These are phyloP conservation scores for Thecophora atra DNA, from an alignment of 2,888 invertebrate genomes.

Conservation along the genomic window DNA sequence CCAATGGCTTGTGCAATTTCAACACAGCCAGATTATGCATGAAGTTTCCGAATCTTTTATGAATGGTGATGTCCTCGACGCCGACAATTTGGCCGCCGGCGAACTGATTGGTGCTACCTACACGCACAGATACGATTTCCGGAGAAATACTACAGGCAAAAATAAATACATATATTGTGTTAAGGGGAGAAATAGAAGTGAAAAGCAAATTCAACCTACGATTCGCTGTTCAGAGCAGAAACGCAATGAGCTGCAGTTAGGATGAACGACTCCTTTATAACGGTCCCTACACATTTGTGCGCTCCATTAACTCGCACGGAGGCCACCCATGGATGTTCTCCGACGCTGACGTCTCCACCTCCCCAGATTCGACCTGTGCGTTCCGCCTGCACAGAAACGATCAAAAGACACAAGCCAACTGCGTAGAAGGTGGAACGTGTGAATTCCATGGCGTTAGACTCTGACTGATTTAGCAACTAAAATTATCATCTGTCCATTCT, in stretches of 20 bases:
- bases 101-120: constrained; percentile 59
- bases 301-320: constrained; percentile 56
- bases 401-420: constrained; percentile 32
- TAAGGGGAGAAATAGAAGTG: no score
- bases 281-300: constrained; percentile 53
- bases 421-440: constrained; percentile 47
- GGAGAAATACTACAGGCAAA: constrained; percentile 45
- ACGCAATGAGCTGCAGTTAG: constrained; percentile 59
- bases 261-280: constrained; percentile 48
- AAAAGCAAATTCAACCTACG: constrained; percentile 50
- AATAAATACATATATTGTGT: constrained; percentile 9
- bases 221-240: constrained; percentile 43
- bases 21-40: constrained; percentile 58
- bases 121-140: constrained; percentile 49
- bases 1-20: constrained; percentile 45
- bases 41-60: constrained; percentile 58
- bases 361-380: constrained; percentile 52
- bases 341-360: constrained; percentile 56
- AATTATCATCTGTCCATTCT: no score
- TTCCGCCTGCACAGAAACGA: constrained; percentile 25
- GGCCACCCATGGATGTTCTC: constrained; percentile 61
- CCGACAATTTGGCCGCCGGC: constrained; percentile 55
- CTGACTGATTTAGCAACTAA: background rate
- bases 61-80: constrained; percentile 50
- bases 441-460: constrained; percentile 46